A percentile compares a stretch with the other conserved stretches of the same genome.
phyloP scores from a whole-genome alignment of 2,113 vertebrate genomes.

The Trochalopteron elliotii region DNA sequence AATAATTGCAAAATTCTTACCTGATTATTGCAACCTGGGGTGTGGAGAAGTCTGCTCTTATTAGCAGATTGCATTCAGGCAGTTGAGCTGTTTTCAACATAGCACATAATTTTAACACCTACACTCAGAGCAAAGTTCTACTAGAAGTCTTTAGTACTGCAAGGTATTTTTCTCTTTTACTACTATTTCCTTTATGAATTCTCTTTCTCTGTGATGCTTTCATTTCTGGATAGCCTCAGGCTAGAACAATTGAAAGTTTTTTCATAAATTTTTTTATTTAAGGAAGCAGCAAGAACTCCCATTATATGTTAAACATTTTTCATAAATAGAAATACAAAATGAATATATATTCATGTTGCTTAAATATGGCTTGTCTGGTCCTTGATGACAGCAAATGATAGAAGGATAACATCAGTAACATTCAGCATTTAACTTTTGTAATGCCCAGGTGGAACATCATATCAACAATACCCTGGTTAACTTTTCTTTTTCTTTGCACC shows the following conservation, averaged over 20 bases:
- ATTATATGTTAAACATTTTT: not conserved
- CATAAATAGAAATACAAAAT: not conserved
- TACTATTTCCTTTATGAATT: not conserved
- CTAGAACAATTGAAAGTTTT: not conserved
- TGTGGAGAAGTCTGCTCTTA: not conserved
- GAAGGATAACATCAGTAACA: not conserved
- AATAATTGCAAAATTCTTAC: not conserved
- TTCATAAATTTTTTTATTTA: not conserved
- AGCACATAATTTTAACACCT: not conserved
- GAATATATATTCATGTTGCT: not conserved
- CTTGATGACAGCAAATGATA: not conserved
- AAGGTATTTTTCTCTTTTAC: not conserved
- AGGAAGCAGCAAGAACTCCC: not conserved
- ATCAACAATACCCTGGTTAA: not conserved
- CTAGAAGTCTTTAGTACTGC: not conserved
- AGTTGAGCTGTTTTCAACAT: not conserved
- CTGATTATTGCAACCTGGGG: not conserved
- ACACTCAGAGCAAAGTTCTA: not conserved
- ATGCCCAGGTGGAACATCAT: not conserved
- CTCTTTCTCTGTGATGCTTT: not conserved
- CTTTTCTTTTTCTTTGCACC: not conserved
- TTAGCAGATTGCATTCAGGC: not conserved
- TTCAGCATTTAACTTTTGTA: not conserved
- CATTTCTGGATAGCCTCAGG: not conserved
- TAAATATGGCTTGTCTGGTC: not conserved